These are phyloP conservation scores for Tor tambroides DNA, from an alignment of 2,113 vertebrate species.

Conservation along the genomic window DNA sequence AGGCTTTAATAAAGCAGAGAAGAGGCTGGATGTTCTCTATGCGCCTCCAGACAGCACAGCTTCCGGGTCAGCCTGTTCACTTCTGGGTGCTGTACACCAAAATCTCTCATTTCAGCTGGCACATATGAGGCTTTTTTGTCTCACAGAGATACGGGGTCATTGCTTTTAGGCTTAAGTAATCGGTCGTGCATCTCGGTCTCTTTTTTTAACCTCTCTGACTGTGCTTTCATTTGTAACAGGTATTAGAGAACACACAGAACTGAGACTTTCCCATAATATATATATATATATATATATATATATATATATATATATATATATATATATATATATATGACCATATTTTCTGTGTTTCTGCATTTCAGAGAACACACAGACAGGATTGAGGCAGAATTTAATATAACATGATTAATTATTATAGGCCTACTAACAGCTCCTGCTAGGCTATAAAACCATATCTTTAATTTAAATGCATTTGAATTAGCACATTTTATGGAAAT, in stretches of 20 bases:
- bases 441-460: too few species aligned
- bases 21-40: slow-evolving; percentile 75
- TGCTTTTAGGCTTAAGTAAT: not conserved
- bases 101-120: not conserved
- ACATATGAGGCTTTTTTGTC: not conserved
- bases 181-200: not conserved
- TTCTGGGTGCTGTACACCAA: slow-evolving; percentile 81
- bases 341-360: too few species aligned
- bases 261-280: not conserved
- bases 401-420: not conserved
- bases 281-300: too few species aligned
- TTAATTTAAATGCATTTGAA: too few species aligned
- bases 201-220: too few species aligned
- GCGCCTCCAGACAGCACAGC: slow-evolving; percentile 80
- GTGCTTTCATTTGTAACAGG: too few species aligned
- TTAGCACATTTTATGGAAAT: too few species aligned
- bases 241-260: not conserved
- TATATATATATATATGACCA: too few species aligned
- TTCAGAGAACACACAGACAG: not conserved
- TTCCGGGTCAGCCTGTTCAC: slow-evolving; percentile 92
- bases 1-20: slow-evolving; percentile 72
- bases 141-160: not conserved
- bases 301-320: too few species aligned
- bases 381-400: not conserved
- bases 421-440: too few species aligned